Conservation (phyloP, 2,797 vertebrate species). For the Petrocephalus sullivani region DNA sequence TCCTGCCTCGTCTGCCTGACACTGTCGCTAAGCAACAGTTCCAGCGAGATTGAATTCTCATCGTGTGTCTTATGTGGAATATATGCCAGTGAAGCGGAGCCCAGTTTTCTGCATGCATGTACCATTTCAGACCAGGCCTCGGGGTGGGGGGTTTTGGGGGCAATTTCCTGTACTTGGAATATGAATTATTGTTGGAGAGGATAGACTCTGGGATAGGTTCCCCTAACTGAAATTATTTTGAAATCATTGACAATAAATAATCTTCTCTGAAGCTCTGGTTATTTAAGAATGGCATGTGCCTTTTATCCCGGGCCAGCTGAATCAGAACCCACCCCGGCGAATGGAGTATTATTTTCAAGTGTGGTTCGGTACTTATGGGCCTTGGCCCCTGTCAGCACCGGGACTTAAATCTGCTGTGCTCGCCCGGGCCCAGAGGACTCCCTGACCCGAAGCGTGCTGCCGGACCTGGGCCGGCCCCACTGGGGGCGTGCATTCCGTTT, state of each 20-base stretch:
- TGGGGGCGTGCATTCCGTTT: background rate
- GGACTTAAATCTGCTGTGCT: background rate
- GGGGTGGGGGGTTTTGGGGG: background rate
- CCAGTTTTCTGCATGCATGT: background rate
- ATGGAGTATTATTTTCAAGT: background rate
- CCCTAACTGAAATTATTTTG: conserved; percentile 2
- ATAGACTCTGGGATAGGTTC: background rate
- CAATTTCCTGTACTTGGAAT: background rate
- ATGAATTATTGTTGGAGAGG: conserved; percentile 11
- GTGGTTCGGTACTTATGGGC: background rate
- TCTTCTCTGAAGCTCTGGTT: conserved; percentile 26
- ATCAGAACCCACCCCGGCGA: background rate
- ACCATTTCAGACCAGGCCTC: background rate
- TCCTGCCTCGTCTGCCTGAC: background rate
- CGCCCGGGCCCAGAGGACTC: background rate
- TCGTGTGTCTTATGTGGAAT: background rate
- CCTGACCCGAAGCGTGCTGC: background rate
- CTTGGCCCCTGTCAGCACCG: background rate
- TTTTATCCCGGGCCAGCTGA: conserved; percentile 30
- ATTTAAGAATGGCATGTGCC: conserved; percentile 14
- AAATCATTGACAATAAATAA: conserved; percentile 28
- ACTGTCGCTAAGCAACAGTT: background rate
- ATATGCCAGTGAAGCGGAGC: background rate
- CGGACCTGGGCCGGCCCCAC: background rate
- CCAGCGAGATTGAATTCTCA: background rate